A percentile compares a stretch with the other conserved stretches of the same genome.
phyloP scores from a whole-genome alignment of 2,113 vertebrate species.

The Xenopus tropicalis region UCB_Xtro_10.0 CM004446.2:68154501-68155000 shows the following conservation, averaged over 20 bases:
- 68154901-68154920: no score
- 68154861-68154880: no score
- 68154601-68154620: constrained; percentile 41
- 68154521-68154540: constrained; percentile 46
- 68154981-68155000: no score
- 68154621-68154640: constrained; percentile 55
- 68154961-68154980: no score
- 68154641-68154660: constrained; percentile 31
- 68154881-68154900: no score
- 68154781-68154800: no score
- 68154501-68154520: constrained; percentile 52
- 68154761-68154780: background rate
- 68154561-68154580: constrained; percentile 51
- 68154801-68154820: no score
- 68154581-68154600: constrained; percentile 48
- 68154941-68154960: no score
- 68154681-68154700: constrained; percentile 55
- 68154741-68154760: background rate
- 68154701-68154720: constrained; percentile 51
- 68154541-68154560: constrained; percentile 45
- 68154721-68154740: constrained; percentile 39
- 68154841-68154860: no score
- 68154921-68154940: no score
- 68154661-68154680: constrained; percentile 46
- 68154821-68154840: no score